A percentile compares a stretch with the other conserved stretches of the same genome.
Conservation (phyloP, 2,113 vertebrate species). For the Hirundichthys speculiger region DNA sequence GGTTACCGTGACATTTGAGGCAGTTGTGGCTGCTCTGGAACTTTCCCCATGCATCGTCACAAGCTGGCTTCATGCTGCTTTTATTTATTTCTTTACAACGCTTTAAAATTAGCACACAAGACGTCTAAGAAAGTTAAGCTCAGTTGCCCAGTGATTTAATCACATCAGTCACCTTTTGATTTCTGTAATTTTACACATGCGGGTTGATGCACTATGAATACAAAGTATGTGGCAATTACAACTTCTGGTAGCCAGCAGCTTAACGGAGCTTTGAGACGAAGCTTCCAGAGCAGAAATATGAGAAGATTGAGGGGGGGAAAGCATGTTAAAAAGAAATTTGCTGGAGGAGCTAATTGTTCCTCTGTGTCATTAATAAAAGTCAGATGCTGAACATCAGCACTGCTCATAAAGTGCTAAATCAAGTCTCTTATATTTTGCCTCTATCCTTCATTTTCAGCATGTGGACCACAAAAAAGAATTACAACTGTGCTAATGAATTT, state of each 20-base stretch:
- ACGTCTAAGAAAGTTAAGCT: constrained; percentile 47
- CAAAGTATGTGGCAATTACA: constrained; percentile 54
- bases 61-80: constrained; percentile 10
- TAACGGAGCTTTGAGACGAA: constrained; percentile 17
- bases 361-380: constrained; percentile 15
- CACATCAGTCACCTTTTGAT: constrained; percentile 57
- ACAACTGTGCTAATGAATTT: neutral
- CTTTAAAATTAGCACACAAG: constrained; percentile 62
- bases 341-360: constrained; percentile 25
- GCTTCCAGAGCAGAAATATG: constrained; percentile 14
- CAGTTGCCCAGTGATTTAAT: constrained; percentile 62
- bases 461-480: neutral
- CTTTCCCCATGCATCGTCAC: constrained; percentile 30
- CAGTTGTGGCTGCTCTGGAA: constrained; percentile 40
- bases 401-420: constrained; percentile 1
- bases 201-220: constrained; percentile 43
- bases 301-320: neutral
- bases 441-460: neutral
- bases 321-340: constrained; percentile 19
- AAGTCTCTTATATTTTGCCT: neutral
- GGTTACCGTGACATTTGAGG: constrained; percentile 56
- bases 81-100: too few relatives aligned
- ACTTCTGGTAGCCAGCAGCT: constrained; percentile 11
- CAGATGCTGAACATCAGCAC: neutral
- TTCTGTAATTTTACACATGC: constrained; percentile 51